Evolutionary conservation across 2,797 vertebrate species (phyloP).

Genomic region (Bradypodion pumilum): DNA sequence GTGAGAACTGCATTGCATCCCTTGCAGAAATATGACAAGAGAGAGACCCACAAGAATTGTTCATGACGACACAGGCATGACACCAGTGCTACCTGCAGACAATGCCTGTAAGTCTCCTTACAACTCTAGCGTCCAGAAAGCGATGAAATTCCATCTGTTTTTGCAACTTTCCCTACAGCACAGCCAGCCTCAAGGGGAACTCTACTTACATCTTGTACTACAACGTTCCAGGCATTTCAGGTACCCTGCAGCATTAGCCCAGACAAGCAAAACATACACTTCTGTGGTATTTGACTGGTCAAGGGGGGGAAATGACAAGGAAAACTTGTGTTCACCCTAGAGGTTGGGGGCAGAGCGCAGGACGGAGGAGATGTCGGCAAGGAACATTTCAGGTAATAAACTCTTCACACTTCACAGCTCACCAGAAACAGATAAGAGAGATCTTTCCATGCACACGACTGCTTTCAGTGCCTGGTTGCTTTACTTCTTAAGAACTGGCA

Average conservation of each 20-base stretch:
- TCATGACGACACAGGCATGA: not conserved
- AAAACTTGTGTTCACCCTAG: not conserved
- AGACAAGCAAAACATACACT: not conserved
- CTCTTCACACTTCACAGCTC: slow-evolving; percentile 11
- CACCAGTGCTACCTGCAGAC: accelerated
- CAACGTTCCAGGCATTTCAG: slow-evolving; percentile 1
- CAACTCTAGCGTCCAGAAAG: not conserved
- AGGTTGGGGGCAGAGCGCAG: not conserved
- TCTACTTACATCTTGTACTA: slow-evolving; percentile 19
- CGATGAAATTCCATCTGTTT: not conserved
- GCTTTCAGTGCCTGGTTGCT: not conserved
- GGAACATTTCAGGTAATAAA: not conserved
- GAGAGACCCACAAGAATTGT: too few species aligned
- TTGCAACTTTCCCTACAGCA: not conserved
- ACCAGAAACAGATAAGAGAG: not conserved
- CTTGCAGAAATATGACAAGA: not conserved
- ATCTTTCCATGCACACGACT: not conserved
- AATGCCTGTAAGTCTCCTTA: too few species aligned
- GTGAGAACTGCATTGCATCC: not conserved
- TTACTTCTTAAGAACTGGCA: not conserved
- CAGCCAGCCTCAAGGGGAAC: not conserved
- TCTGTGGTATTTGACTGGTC: not conserved
- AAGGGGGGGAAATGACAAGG: not conserved
- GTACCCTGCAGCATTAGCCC: not conserved
- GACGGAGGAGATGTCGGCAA: not conserved